phyloP scores from a whole-genome alignment of 53 echinoderm and acorn worm genomes.

The Stichopus horrens region DNA sequence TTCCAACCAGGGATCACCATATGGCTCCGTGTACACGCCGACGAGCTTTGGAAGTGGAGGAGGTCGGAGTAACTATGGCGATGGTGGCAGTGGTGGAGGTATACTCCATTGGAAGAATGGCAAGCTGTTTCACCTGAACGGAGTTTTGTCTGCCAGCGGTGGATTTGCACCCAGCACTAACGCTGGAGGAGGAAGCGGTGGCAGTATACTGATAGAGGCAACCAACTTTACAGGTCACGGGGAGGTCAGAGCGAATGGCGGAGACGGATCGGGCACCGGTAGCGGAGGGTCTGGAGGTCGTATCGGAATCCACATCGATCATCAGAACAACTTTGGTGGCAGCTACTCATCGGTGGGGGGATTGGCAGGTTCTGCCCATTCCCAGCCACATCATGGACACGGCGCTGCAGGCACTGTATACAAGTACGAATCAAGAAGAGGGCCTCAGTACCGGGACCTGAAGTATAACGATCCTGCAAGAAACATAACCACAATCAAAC shows the following conservation, averaged over 20 bases:
- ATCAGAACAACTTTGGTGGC: slow-evolving; percentile 88
- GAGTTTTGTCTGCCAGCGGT: slow-evolving; percentile 68
- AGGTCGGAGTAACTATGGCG: slow-evolving; percentile 60
- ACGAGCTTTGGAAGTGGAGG: slow-evolving; percentile 80
- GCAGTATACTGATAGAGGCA: slow-evolving; percentile 80
- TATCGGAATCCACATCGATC: slow-evolving; percentile 85
- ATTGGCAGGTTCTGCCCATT: slow-evolving; percentile 43
- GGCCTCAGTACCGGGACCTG: slow-evolving; percentile 89
- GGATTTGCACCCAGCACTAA: slow-evolving; percentile 31
- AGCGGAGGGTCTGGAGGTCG: slow-evolving; percentile 86
- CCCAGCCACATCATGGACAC: slow-evolving; percentile 51
- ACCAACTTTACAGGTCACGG: slow-evolving; percentile 94
- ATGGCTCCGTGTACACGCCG: slow-evolving; percentile 87
- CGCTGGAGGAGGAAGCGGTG: slow-evolving; percentile 91
- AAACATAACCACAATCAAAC: slow-evolving; percentile 82
- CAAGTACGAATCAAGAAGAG: slow-evolving; percentile 84
- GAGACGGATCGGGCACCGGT: slow-evolving; percentile 57
- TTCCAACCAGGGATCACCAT: slow-evolving; percentile 47
- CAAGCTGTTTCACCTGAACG: slow-evolving; percentile 80
- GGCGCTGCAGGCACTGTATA: slow-evolving; percentile 91
- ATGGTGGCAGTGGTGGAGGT: slow-evolving; percentile 81
- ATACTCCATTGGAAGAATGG: slow-evolving; percentile 75
- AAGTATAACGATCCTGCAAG: slow-evolving; percentile 69
- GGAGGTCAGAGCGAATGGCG: slow-evolving; percentile 76
- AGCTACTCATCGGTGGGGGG: slow-evolving; percentile 71